Percentiles rank a stretch among this genome's conserved stretches.
Evolutionary conservation across 1,140 invertebrate species (phyloP).

Genomic region (Adoxophyes honmai): DNA sequence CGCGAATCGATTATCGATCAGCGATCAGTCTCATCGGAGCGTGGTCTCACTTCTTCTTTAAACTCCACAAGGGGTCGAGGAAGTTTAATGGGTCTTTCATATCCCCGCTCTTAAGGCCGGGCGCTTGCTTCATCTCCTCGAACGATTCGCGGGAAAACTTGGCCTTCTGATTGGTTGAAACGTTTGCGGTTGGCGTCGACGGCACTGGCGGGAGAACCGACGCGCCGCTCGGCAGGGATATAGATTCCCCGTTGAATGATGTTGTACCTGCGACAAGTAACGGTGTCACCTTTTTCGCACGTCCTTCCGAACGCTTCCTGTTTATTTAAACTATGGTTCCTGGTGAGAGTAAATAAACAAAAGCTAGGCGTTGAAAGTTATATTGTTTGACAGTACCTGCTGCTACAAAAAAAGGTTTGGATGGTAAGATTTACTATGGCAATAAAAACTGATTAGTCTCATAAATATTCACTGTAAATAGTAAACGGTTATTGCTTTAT

Average conservation of each 20-base stretch:
- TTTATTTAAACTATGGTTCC: too few relatives aligned
- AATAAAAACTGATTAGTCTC: too few relatives aligned
- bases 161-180: constrained; percentile 23
- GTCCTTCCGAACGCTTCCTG: too few relatives aligned
- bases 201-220: constrained; percentile 49
- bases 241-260: constrained; percentile 66
- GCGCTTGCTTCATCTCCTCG: constrained; percentile 70
- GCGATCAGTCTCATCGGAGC: not conserved
- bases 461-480: too few relatives aligned
- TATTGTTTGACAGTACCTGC: too few relatives aligned
- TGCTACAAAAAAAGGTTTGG: too few relatives aligned
- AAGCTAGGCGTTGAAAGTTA: too few relatives aligned
- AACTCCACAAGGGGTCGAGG: constrained; percentile 79
- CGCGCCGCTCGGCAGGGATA: constrained; percentile 57
- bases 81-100: constrained; percentile 78
- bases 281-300: too few relatives aligned
- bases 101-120: constrained; percentile 69
- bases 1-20: not conserved
- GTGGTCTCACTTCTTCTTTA: constrained; percentile 70
- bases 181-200: constrained; percentile 26
- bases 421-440: too few relatives aligned
- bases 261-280: constrained; percentile 47
- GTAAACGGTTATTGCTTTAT: too few relatives aligned
- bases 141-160: constrained; percentile 74
- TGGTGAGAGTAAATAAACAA: too few relatives aligned